These are phyloP conservation scores for Hirudo medicinalis DNA, from an alignment of 1,140 invertebrate genomes.

Conservation along the genomic window DNA sequence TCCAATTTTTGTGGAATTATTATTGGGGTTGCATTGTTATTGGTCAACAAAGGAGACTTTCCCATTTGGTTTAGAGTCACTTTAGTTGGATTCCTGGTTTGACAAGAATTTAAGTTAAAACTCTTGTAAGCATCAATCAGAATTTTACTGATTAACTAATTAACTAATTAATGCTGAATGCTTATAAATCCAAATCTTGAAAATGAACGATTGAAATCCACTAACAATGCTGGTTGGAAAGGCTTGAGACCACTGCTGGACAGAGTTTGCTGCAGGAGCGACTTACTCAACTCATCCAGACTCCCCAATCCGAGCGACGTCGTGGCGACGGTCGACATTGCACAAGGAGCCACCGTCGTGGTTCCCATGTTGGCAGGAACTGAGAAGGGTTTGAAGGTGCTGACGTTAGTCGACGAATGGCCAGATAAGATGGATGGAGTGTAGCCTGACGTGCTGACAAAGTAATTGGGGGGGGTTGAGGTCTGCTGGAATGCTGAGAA, in stretches of 20 bases:
- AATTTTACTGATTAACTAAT: too few relatives aligned
- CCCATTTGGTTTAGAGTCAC: neutral
- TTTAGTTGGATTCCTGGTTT: constrained; percentile 10
- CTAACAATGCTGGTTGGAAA: constrained; percentile 6
- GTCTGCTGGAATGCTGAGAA: too few relatives aligned
- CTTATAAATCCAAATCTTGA: neutral
- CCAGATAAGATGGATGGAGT: too few relatives aligned
- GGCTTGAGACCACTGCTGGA: constrained; percentile 26
- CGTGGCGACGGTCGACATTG: constrained; percentile 22
- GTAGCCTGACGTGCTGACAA: too few relatives aligned
- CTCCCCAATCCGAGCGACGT: constrained; percentile 55
- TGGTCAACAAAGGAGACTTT: neutral
- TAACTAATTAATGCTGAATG: neutral
- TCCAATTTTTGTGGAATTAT: neutral
- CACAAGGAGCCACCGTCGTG: neutral
- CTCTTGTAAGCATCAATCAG: too few relatives aligned
- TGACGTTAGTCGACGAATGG: too few relatives aligned
- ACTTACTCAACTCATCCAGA: constrained; percentile 58
- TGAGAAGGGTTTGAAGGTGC: neutral
- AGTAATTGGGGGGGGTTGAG: too few relatives aligned
- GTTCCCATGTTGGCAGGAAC: neutral
- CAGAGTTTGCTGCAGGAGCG: constrained; percentile 57
- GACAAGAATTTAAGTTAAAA: too few relatives aligned
- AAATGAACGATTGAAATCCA: neutral
- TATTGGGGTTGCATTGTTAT: neutral